Evolutionary conservation across 2,113 vertebrate species (phyloP), one percentile per base, ranked within the genome.

Genomic region (Camelus bactrianus): DNA sequence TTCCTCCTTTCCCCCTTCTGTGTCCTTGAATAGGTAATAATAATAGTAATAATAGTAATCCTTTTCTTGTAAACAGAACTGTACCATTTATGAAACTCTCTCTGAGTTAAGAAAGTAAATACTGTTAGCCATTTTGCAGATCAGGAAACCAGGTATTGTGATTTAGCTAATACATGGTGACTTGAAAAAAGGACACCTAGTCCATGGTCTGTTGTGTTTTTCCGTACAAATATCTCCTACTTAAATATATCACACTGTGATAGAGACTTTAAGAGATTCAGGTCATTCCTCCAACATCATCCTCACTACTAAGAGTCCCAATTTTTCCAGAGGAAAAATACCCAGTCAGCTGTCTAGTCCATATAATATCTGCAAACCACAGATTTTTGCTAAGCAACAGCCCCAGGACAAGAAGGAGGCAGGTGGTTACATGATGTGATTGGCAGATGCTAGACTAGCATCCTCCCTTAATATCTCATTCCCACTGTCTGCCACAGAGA

Each of bases 291-390:
- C 38, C 54, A 76, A 54, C 14, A 86, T n/a, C 48, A 65, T 83
- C 64, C 67, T 97, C 22, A 83, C 38, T 48, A 56, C 15, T 30
- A 30, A 95, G 56, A 65, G n/a, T 32, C 35, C 35, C 24, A 24
- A 76, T 85, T 70, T 91, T 89, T 93, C 42, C 75, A 52, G 30
- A 85, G 69, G 76, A 82, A 88, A 94, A 94, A 56, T 62, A 75
- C 5, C 13, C 30, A 46, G 14, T 88, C 32, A 15, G 2, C 42
- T 56, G 38, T 87, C 24, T 20, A 72, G 72, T 14, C 30, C 22
- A 24, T 8, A 17, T 72, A 56, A 30, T 58, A 70, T 83, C 54
- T 79, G 75, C 72, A 88, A 89, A 94, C 54, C 77, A 93, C 75
- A 92, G 35, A 56, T 83, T 87, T 87, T 94, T 91, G 32, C 77